phyloP scores from a whole-genome alignment of 2,888 invertebrate species.

The Cephus sareptanus region DNA sequence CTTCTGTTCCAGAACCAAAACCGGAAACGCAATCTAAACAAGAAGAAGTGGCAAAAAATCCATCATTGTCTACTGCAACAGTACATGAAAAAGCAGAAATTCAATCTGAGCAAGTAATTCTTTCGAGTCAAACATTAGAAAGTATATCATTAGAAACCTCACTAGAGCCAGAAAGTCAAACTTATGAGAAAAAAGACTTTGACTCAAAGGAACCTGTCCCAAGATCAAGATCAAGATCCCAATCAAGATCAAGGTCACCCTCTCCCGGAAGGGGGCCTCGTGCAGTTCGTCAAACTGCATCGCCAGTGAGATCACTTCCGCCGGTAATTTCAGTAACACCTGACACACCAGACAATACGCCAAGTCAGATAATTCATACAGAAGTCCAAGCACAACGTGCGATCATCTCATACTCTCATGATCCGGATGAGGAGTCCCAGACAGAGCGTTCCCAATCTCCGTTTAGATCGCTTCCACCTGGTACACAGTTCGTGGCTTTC shows the following conservation, averaged over 20 bases:
- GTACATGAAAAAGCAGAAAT: neutral
- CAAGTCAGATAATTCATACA: constrained; percentile 22
- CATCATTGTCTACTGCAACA: constrained; percentile 3
- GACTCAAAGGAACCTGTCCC: neutral
- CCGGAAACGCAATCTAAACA: constrained; percentile 68
- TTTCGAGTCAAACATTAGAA: neutral
- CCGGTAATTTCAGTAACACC: constrained; percentile 60
- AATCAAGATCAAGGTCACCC: constrained; percentile 34
- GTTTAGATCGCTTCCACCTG: constrained; percentile 16
- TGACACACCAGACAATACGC: constrained; percentile 44
- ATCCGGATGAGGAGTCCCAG: constrained; percentile 64
- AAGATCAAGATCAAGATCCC: constrained; percentile 43
- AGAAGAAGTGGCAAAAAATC: constrained; percentile 37
- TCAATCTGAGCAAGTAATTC: neutral
- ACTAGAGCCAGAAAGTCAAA: neutral
- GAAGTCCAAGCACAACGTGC: constrained; percentile 52
- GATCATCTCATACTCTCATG: constrained; percentile 60
- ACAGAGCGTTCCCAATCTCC: constrained; percentile 39
- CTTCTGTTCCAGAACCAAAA: constrained; percentile 68
- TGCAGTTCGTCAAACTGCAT: constrained; percentile 54
- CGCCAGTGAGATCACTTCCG: constrained; percentile 57
- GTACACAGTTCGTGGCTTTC: constrained; percentile 51
- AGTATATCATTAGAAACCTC: no score
- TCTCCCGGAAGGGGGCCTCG: constrained; percentile 25
- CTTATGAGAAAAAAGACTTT: neutral